Conservation (phyloP, 2,797 vertebrate genomes). For the Chelonia mydas region DNA sequence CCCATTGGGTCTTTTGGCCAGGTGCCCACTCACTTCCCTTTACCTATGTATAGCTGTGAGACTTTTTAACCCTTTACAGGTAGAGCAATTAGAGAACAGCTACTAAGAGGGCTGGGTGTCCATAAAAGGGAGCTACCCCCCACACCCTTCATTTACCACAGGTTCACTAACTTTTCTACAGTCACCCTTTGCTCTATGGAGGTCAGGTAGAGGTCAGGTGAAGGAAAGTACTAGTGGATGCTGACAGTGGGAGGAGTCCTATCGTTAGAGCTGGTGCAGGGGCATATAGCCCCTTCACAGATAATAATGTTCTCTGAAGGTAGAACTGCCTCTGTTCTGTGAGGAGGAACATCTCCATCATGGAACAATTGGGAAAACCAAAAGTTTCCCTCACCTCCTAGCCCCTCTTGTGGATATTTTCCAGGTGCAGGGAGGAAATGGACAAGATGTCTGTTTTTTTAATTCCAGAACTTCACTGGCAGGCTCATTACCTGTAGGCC, state of each 20-base stretch:
- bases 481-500: rapidly evolving
- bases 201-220: too few species aligned
- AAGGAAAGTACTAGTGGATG: rapidly evolving
- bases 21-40: too few species aligned
- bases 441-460: not conserved
- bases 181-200: not conserved
- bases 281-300: not conserved
- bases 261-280: rapidly evolving
- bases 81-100: too few species aligned
- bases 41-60: too few species aligned
- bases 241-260: not conserved
- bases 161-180: not conserved
- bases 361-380: not conserved
- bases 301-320: not conserved
- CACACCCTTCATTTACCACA: too few species aligned
- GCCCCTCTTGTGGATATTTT: not conserved
- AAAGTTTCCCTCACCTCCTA: not conserved
- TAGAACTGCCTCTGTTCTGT: not conserved
- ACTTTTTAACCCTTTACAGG: too few species aligned
- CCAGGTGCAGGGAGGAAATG: not conserved
- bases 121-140: too few species aligned
- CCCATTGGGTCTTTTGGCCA: too few species aligned
- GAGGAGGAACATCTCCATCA: not conserved
- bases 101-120: too few species aligned
- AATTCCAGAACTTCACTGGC: not conserved